These are phyloP conservation scores for Venusia cambrica DNA, from an alignment of 2,888 invertebrate species.

Conservation along the genomic window DNA sequence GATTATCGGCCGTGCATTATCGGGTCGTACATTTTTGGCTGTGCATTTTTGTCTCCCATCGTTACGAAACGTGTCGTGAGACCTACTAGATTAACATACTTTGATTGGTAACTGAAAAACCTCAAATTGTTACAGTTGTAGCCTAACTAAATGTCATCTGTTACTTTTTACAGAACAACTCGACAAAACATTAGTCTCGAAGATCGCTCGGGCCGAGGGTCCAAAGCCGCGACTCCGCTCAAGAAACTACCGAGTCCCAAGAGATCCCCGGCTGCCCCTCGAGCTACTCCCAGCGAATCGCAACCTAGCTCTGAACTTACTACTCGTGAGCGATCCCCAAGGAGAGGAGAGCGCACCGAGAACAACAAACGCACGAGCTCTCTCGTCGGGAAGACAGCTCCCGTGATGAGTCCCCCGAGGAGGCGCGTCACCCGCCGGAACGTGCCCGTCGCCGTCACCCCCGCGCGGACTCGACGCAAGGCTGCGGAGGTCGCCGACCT, in stretches of 20 bases:
- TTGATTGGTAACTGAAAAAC: slow-evolving; percentile 9
- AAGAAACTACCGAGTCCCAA: slow-evolving; percentile 8
- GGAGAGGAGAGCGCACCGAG: slow-evolving; percentile 3
- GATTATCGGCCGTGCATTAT: no score
- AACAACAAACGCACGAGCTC: slow-evolving; percentile 35
- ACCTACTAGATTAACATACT: slow-evolving; percentile 17
- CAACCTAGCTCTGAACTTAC: slow-evolving; percentile 3
- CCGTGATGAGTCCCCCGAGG: slow-evolving; percentile 37
- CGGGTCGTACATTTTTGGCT: no score
- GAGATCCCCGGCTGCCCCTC: not conserved
- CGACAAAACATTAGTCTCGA: slow-evolving; percentile 7
- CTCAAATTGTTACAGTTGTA: not conserved
- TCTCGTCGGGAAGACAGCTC: slow-evolving; percentile 49
- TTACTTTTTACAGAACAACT: slow-evolving; percentile 16
- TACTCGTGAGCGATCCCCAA: slow-evolving; percentile 6
- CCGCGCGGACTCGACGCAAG: no score
- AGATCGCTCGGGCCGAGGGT: not conserved
- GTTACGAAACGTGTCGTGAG: no score
- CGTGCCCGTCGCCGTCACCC: slow-evolving; percentile 30
- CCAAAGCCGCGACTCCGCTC: slow-evolving; percentile 9
- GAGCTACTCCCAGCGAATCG: not conserved
- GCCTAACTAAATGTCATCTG: not conserved
- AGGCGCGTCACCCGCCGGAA: no score
- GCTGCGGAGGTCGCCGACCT: no score
- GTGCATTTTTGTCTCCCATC: no score